A percentile compares a stretch with the other conserved stretches of the same genome.
Evolutionary conservation across 2,888 invertebrate species (phyloP).

Genomic region (Andrena dorsata): DNA sequence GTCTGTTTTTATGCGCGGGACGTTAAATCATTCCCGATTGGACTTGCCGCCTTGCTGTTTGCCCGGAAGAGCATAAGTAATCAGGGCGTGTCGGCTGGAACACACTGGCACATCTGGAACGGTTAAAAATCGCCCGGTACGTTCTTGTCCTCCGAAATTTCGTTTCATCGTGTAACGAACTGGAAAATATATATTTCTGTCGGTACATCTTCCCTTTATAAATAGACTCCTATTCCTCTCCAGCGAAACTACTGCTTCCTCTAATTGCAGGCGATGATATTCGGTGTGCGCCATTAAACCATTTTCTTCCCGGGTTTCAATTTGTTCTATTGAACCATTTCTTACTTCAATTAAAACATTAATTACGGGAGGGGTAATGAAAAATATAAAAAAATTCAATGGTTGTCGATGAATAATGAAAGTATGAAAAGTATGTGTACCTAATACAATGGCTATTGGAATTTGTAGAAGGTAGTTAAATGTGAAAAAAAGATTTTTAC

Average conservation of each 20-base stretch:
- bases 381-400: background rate
- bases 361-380: background rate
- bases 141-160: slow-evolving; percentile 47
- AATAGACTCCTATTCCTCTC: slow-evolving; percentile 14
- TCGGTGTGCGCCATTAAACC: background rate
- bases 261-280: background rate
- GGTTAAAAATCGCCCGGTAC: slow-evolving; percentile 73
- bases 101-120: slow-evolving; percentile 70
- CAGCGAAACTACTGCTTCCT: slow-evolving; percentile 2
- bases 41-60: slow-evolving; percentile 66
- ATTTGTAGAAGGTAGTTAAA: background rate
- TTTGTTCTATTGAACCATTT: background rate
- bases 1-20: slow-evolving; percentile 70
- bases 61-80: slow-evolving; percentile 76
- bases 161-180: slow-evolving; percentile 25
- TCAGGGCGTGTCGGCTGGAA: slow-evolving; percentile 58
- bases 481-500: background rate
- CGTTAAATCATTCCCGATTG: slow-evolving; percentile 78
- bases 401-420: too few species aligned
- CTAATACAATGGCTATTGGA: too few species aligned
- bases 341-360: background rate
- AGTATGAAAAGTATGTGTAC: too few species aligned
- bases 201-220: slow-evolving; percentile 7
- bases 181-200: slow-evolving; percentile 34
- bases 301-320: background rate